Conservation (phyloP, 2,888 invertebrate species). For the Troglohyphantes excavatus region DNA sequence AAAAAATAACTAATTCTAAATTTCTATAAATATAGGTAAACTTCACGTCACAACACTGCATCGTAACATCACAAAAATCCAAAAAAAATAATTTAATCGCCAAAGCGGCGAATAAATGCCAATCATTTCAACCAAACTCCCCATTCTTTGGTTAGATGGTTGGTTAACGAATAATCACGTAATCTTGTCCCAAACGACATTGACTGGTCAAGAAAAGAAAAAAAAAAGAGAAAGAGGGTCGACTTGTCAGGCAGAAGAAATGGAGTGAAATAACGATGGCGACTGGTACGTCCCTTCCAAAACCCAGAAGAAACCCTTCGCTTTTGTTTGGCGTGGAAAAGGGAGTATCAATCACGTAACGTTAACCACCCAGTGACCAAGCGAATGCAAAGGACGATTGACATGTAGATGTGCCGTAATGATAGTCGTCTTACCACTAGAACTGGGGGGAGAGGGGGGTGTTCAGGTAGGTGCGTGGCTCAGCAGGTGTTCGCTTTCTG, state of each 20-base stretch:
- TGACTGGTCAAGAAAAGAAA: not conserved
- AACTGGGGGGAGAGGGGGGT: too few relatives aligned
- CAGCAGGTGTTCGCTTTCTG: slow-evolving; percentile 22
- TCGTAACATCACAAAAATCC: too few relatives aligned
- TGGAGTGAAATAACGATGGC: not conserved
- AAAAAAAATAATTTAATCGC: too few relatives aligned
- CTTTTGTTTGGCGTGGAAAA: not conserved
- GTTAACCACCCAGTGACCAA: not conserved
- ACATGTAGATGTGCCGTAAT: slow-evolving; percentile 13
- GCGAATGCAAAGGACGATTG: slow-evolving; percentile 15
- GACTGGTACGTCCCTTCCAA: not conserved
- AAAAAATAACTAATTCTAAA: too few relatives aligned
- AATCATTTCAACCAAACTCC: too few relatives aligned
- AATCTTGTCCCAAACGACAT: not conserved
- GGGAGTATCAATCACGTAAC: slow-evolving; percentile 28
- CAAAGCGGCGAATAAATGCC: too few relatives aligned
- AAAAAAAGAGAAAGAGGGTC: not conserved
- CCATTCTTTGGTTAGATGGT: too few relatives aligned
- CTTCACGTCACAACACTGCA: too few relatives aligned
- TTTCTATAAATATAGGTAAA: too few relatives aligned
- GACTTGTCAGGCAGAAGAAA: not conserved
- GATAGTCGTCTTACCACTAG: not conserved
- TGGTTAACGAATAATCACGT: not conserved
- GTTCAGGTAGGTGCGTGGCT: too few relatives aligned
- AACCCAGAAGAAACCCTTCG: not conserved